Conservation (phyloP, 2,113 vertebrate genomes). For the Seriola dumerili region DNA sequence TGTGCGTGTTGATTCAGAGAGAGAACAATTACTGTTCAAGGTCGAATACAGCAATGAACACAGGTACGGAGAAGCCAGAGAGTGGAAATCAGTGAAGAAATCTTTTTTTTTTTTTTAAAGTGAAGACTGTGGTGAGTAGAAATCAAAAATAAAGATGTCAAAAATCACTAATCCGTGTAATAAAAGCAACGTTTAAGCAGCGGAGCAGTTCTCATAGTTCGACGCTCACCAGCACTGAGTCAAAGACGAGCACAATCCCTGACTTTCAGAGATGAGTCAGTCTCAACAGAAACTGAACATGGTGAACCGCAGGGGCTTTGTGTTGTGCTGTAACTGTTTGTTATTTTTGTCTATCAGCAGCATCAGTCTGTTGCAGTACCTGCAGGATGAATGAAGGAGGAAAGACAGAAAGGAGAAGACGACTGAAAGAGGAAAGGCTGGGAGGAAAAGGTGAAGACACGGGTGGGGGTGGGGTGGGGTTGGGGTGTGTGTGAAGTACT, state of each 20-base stretch:
- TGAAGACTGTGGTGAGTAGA: not conserved
- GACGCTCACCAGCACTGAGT: not conserved
- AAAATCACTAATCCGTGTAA: not conserved
- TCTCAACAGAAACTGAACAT: not conserved
- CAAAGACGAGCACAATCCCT: not conserved
- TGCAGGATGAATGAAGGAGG: not conserved
- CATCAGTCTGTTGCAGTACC: not conserved
- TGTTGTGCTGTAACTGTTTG: not conserved
- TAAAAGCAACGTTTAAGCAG: too few relatives aligned
- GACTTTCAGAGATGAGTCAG: not conserved
- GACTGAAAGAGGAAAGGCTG: too few relatives aligned
- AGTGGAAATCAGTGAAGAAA: not conserved
- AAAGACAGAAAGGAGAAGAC: not conserved
- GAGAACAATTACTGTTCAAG: not conserved
- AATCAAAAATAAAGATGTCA: not conserved
- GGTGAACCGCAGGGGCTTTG: not conserved
- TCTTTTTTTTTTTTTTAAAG: not conserved
- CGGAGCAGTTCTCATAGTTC: not conserved
- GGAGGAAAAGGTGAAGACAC: not conserved
- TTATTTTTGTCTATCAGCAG: too few relatives aligned
- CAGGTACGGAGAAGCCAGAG: not conserved
- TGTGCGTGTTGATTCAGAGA: not conserved
- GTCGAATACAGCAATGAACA: too few relatives aligned
- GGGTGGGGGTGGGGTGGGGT: too few relatives aligned
- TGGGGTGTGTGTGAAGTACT: conserved; percentile 54